phyloP scores from a whole-genome alignment of 1,140 invertebrate genomes.

The Macrobrachium rosenbergii region DNA sequence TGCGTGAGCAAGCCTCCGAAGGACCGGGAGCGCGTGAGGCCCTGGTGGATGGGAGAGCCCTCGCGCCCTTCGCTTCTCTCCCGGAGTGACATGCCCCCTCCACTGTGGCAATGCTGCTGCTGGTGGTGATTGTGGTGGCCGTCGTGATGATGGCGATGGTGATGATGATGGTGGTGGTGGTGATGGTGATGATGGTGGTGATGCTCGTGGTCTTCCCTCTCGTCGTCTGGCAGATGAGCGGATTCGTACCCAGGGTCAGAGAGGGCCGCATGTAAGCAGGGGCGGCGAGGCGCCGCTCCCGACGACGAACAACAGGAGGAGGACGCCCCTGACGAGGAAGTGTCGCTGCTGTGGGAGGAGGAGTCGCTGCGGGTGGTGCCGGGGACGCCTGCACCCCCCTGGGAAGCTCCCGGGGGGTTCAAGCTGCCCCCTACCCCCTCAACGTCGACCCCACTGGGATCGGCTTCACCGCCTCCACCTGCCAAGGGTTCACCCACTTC shows the following conservation, averaged over 20 bases:
- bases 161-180: constrained; percentile 1
- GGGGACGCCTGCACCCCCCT: constrained; percentile 52
- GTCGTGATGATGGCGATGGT: background rate
- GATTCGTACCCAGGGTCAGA: constrained; percentile 61
- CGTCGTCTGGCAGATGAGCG: constrained; percentile 53
- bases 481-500: constrained; percentile 60
- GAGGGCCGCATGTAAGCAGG: constrained; percentile 42
- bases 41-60: constrained; percentile 59
- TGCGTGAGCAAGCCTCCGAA: constrained; percentile 54
- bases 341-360: constrained; percentile 35
- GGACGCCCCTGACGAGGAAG: constrained; percentile 45
- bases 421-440: constrained; percentile 46
- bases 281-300: constrained; percentile 23
- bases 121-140: background rate
- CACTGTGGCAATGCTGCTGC: constrained; percentile 40
- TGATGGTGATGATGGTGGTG: constrained; percentile 24
- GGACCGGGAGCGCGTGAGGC: constrained; percentile 59
- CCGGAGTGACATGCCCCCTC: constrained; percentile 55
- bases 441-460: constrained; percentile 36
- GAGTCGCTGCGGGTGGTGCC: constrained; percentile 52
- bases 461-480: constrained; percentile 9
- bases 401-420: constrained; percentile 45
- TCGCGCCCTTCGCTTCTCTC: constrained; percentile 57
- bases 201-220: constrained; percentile 36
- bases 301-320: constrained; percentile 49